Evolutionary conservation across 2,888 invertebrate species (phyloP).

Genomic region (Trachelus troglodyta): DNA sequence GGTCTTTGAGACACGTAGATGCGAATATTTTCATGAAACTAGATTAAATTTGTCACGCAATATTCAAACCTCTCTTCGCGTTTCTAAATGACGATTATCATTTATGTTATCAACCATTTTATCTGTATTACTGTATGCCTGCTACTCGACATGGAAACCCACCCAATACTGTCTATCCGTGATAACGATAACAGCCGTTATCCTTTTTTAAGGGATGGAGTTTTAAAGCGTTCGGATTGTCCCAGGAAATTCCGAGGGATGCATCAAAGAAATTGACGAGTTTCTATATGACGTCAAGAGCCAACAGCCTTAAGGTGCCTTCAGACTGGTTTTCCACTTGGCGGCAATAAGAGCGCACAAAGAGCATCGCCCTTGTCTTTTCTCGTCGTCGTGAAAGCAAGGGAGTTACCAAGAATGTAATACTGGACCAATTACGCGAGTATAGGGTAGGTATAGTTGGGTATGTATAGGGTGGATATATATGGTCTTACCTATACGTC

Average conservation of each 20-base stretch:
- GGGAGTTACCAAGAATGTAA: conserved; percentile 58
- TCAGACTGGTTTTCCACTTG: conserved; percentile 13
- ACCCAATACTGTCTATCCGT: too few relatives aligned
- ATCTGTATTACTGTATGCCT: background rate
- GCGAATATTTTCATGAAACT: background rate
- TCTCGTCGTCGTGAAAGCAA: conserved; percentile 23
- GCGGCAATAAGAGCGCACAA: conserved; percentile 43
- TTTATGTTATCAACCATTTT: background rate
- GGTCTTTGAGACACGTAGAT: background rate
- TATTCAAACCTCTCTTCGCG: background rate
- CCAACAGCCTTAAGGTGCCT: conserved; percentile 1
- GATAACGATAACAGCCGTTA: background rate
- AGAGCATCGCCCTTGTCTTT: conserved; percentile 41
- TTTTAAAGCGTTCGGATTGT: background rate
- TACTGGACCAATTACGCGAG: conserved; percentile 58
- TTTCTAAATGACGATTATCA: background rate
- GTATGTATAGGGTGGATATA: background rate
- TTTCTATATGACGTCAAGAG: background rate
- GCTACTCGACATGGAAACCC: background rate
- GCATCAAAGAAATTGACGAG: background rate
- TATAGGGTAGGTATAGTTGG: background rate
- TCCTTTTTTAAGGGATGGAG: background rate
- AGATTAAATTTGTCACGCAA: background rate
- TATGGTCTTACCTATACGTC: background rate
- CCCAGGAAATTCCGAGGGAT: background rate